Base-by-base conservation (phyloP, 2,113 vertebrate genomes). In the Proteles cristata region DNA sequence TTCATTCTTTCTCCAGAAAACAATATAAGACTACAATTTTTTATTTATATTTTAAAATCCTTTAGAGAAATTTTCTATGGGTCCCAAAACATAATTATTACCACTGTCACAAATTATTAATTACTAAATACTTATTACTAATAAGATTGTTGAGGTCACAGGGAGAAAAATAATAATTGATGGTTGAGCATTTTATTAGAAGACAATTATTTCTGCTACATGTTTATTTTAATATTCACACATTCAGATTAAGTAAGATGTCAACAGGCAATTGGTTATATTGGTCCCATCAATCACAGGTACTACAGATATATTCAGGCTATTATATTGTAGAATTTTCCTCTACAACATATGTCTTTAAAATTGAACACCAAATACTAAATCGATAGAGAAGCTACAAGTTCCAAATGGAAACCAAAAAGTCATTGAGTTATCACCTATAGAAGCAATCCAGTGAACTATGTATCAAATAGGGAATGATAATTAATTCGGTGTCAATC, bases 381-480 rank as follows among this genome's bases (percentile, higher is more conserved):
- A 66, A 50, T 88, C 55, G 68, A 45, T 35, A 31, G n/a, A 74
- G 94, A 95, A 95, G 33, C 39, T 95, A 68, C 63, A 28, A 92
- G n/a, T 16, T 95, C 2, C 11, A 93, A 93, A 26, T 87, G 26
- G 68, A 96, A 17, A 95, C 19, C 21, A 90, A 96, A 86, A 26
- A 80, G 83, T 66, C 10, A 87, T 11, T 35, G 19, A 76, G 77
- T 91, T 89, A 55, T 25, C 15, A 81, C 31, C 43, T 76, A 87
- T 17, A 82, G 82, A 92, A 79, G 14, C 23, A 96, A 85, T 90
- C 8, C 63, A 26, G 23, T 65, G 25, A 81, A 89, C 25, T 65
- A 85, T n/a, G 17, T 50, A 53, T 74, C 19, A 79, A 89, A 66
- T 23, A 43, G 2, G 66, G 16, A 86, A 76, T 17, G 15, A 35